Base-by-base conservation (phyloP, 2,113 vertebrate genomes). In the Boulengeromyrus knoepffleri region DNA sequence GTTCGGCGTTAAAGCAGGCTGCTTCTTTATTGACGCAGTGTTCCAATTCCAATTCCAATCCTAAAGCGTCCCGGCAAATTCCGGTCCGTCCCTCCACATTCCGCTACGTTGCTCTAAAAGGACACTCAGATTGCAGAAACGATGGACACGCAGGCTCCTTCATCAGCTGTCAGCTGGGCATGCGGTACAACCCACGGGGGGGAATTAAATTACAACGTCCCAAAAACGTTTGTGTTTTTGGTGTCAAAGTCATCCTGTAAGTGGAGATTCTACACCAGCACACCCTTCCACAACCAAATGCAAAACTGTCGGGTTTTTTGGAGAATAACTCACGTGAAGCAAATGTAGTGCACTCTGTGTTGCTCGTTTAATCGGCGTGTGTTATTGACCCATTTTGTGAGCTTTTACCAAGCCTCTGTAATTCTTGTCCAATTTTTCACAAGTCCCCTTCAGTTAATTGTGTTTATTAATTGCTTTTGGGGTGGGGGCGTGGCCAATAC, bases 201-300 rank as follows among this genome's bases (percentile, higher is more conserved):
- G 53, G 53, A 2, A 56, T 93, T 84, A 21, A 80, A 89, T 93
- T 92, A 91, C 92, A 92, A 93, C 93, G 93, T 93, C 93, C 91
- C 93, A 31, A 31, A 31, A 31, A 31, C 31, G 92, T 91, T 90
- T 91, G 92, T 92, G 93, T 92, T 91, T 95, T 93, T 42, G 88
- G 92, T 95, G 95, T 95, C 94, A 95, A 94, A 95, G 94, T 84
- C 84, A 77, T 42, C 86, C 90, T 90, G 94, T 91, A 88, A 62
- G 21, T 24, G 31, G 56, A 66, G 87, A 21, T 45, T 36, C 21
- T n/a, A 12, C 87, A n/a, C 7, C 39, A 45, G 80, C 39, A 84
- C 42, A 84, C 19, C 31, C 36, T 53, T 39, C 50, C 50, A 17
- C 36, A n/a, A 36, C 86, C 53, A 27, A 58, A 53, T n/a, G 46